These are phyloP conservation scores for Macaria notata DNA, from an alignment of 2,888 invertebrate species.

Conservation along the genomic window DNA sequence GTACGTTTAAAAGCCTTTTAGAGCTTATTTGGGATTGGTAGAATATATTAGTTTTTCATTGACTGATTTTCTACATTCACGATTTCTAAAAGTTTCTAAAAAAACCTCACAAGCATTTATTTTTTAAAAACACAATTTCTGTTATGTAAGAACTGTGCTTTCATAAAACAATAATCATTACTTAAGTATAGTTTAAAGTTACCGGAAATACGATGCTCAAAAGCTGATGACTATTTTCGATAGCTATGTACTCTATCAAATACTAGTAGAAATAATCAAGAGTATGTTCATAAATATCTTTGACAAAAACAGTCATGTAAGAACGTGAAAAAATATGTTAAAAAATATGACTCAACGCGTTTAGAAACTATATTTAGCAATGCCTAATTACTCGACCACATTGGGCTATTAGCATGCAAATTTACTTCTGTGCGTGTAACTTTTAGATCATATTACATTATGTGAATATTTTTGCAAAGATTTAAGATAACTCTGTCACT, in stretches of 20 bases:
- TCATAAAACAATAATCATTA: too few relatives aligned
- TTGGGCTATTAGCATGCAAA: conserved; percentile 18
- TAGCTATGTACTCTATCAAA: too few relatives aligned
- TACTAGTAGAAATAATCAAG: too few relatives aligned
- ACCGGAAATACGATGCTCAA: too few relatives aligned
- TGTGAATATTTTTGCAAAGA: conserved; percentile 31
- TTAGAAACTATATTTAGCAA: conserved; percentile 11
- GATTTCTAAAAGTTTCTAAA: too few relatives aligned
- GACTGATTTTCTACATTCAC: too few relatives aligned
- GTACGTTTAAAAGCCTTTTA: neutral
- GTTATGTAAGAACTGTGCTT: too few relatives aligned
- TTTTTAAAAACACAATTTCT: too few relatives aligned
- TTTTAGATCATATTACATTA: conserved; percentile 23
- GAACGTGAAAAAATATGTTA: neutral
- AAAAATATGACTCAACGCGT: conserved; percentile 5
- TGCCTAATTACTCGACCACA: conserved; percentile 13
- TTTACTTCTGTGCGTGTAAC: conserved; percentile 18
- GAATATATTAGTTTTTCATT: too few relatives aligned
- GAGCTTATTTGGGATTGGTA: neutral
- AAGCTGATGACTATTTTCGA: too few relatives aligned
- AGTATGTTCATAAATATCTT: neutral
- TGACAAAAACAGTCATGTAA: neutral
- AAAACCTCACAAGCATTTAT: too few relatives aligned
- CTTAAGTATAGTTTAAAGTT: too few relatives aligned
- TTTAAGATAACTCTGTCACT: conserved; percentile 15